Base-by-base conservation (phyloP, 2,888 invertebrate genomes). In the Chouioia cunea region DNA sequence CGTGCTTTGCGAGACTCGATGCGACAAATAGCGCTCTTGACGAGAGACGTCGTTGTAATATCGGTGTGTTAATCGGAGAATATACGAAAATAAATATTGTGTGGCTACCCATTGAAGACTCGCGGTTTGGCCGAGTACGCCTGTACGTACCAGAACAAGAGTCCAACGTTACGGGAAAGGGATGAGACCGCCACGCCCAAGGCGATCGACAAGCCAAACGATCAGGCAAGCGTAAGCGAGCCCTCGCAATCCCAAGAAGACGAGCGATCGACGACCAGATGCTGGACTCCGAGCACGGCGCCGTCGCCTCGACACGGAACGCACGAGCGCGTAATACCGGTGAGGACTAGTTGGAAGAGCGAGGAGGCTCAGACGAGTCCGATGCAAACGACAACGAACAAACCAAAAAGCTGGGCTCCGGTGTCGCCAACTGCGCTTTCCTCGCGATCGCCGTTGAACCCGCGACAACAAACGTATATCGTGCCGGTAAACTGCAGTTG, bases 201-300 rank as follows among this genome's bases (percentile, higher is more conserved):
- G 16, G 22, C 22, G 1, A 36, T 1, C 52, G 44, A n/a, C 52
- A 80, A 80, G 47, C 79, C 82, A 12, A 36, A 36, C 6, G 78
- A 68, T 79, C 78, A 77, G 83, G 81, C 78, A 83, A 81, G 76
- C 80, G 76, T 65, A 63, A 53, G 83, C 82, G 74, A 77, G 78
- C 46, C 82, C 81, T 65, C 65, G 36, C 43, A 27, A 15, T 57
- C 36, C n/a, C 56, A 56, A 16, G 4, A 14, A 2, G n/a, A n/a
- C n/a, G 23, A 46, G 56, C 56, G 22, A 6, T 12, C 65, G 18
- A 73, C 74, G 66, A 75, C 77, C n/a, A 83, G 80, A 71, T 78
- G 78, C 71, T 88, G 88, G 88, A 86, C 87, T 52, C 86, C 87
- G 60, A 87, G 88, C 16, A 86, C 86, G 73, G 86, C 87, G 73